Evolutionary conservation across 2,113 vertebrate species (phyloP).

Genomic region (Urocolius indicus): DNA sequence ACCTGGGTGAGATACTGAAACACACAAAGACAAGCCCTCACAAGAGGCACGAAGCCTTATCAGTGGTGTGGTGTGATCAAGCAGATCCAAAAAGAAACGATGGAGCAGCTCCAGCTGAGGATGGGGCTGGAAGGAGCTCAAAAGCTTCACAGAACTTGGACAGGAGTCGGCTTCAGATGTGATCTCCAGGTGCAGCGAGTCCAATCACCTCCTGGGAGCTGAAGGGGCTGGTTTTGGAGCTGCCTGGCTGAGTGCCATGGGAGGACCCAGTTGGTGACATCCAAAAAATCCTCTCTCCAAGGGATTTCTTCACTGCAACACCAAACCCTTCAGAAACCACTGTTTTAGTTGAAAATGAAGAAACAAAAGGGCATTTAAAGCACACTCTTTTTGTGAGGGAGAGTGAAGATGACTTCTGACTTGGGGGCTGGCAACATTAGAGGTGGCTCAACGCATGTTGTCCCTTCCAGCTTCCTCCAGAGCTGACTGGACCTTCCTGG

Average conservation of each 20-base stretch:
- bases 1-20: not conserved
- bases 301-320: not conserved
- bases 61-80: not conserved
- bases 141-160: not conserved
- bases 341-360: not conserved
- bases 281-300: not conserved
- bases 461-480: not conserved
- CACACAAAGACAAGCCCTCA: slow-evolving; percentile 31
- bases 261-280: fast-evolving
- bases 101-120: not conserved
- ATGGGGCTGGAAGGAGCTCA: slow-evolving; percentile 14
- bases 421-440: not conserved
- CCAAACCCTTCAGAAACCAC: not conserved
- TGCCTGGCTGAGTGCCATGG: not conserved
- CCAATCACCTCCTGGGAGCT: not conserved
- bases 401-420: not conserved
- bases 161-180: not conserved
- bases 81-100: not conserved
- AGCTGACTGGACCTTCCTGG: not conserved
- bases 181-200: not conserved
- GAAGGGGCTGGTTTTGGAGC: not conserved
- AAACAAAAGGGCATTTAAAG: not conserved
- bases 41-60: slow-evolving; percentile 22
- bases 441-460: not conserved
- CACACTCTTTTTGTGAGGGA: not conserved